Base-by-base conservation (phyloP, 1,140 invertebrate genomes). In the Cepaea nemoralis region DNA sequence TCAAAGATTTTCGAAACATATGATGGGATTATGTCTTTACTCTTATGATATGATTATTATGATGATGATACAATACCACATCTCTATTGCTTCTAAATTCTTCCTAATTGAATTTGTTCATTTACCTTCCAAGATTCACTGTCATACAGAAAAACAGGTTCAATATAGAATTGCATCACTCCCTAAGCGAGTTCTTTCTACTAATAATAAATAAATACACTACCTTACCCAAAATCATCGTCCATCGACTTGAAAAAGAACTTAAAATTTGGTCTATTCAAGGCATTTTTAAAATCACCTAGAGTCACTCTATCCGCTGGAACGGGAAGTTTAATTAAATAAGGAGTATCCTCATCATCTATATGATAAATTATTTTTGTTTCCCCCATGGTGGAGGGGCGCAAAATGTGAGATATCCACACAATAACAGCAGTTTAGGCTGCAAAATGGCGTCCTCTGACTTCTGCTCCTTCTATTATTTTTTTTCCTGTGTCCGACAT, bases 341-440 rank as follows among this genome's bases (percentile, higher is more conserved):
- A 99, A 74, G 98, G 98, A 81, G 97, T 99, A 92, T 98, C 97
- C 93, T 99, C 97, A 90, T 99, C 98, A 92, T 99, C 97, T 92
- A 99, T 98, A 91, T 99, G 98, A 93, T 99, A 99, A 91, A 99
- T 98, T 88, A 99, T 97, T 94, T 99, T 99, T 83, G 97, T 99
- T 94, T 99, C 89, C 93, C 97, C 95, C 95, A 97, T 96, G 80
- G 83, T 86, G 88, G 86, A 91, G 89, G 89, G 85, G 83, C 81
- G 77, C 42, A 63, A 50, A 22, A 12, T 5, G 37, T 3, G 40
- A 6, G 39, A 63, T 55, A 66, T 39, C 12, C 50, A 35, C 50
- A 59, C 0, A 63, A 2, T 24, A 35, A 63, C 16, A 77, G 2
- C 35, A 39, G 48, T 77, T 77, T 77, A 35, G 37, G 27, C 2